phyloP scores from a whole-genome alignment of 2,888 invertebrate genomes.

The Diarsia brunnea region DNA sequence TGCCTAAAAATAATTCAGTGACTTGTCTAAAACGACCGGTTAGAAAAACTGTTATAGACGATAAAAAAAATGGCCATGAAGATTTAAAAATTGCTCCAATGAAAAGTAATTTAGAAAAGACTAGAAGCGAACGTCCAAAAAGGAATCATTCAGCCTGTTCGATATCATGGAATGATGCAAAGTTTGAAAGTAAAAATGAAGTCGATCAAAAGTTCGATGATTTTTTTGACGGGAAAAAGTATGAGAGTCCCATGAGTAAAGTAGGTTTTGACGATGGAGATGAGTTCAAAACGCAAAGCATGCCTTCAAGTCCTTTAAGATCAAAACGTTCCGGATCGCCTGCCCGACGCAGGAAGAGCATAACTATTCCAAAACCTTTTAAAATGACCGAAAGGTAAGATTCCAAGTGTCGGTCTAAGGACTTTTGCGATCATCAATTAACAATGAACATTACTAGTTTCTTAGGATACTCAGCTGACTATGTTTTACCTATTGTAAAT shows the following conservation, averaged over 20 bases:
- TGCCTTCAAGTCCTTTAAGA: conserved; percentile 90
- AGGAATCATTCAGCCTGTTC: conserved; percentile 87
- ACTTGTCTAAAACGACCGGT: conserved; percentile 72
- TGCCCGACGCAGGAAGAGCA: conserved; percentile 75
- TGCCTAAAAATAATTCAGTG: conserved; percentile 59
- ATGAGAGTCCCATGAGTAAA: conserved; percentile 60
- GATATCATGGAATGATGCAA: conserved; percentile 87
- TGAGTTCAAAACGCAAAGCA: conserved; percentile 89
- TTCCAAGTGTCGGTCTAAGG: background rate
- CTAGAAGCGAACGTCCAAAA: conserved; percentile 78
- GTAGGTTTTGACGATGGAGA: conserved; percentile 72
- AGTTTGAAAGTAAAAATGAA: conserved; percentile 79
- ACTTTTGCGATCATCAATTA: background rate
- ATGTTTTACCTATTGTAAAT: background rate
- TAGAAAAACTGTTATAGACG: conserved; percentile 64
- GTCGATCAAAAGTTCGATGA: conserved; percentile 84
- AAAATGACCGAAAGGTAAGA: conserved; percentile 93
- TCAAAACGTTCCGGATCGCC: conserved; percentile 79
- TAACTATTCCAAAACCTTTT: conserved; percentile 93
- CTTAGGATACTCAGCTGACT: background rate
- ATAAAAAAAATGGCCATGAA: conserved; percentile 61
- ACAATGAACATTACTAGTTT: background rate
- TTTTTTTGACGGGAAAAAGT: conserved; percentile 80
- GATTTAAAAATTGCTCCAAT: conserved; percentile 71
- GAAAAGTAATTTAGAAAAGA: conserved; percentile 74